Evolutionary conservation across 2,797 vertebrate genomes (phyloP), one percentile per base, ranked within the genome.

Genomic region (Enteromius viviparus): DNA sequence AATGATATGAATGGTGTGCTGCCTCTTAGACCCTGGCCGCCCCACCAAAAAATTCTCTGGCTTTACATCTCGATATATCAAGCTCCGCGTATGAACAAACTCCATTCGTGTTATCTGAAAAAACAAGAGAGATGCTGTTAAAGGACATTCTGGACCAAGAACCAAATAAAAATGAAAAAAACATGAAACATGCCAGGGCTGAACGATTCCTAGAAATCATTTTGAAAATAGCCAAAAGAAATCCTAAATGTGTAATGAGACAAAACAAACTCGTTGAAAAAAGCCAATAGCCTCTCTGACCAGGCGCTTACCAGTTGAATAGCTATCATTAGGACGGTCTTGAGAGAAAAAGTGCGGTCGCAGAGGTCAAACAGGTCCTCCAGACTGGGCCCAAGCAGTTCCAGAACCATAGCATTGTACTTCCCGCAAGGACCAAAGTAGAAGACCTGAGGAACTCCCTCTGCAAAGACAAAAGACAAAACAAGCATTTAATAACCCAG

Each of bases 361-460:
- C 98, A 99, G 89, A 99, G 95, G 93, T 99, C 98, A 4, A 99
- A 99, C 84, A 99, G 95, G 91, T 99, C 98, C 92, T 99, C 98
- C 91, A 99, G 95, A 94, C 98, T 99, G 85, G 98, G 98, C 58
- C 98, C 98, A 0, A 99, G 95, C 88, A 99, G 95, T 94, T 99
- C 98, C 94, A 99, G 93, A 89, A 99, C 98, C 98, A 99, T 99
- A 90, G 98, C 98, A 0, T 99, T 99, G 93, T 98, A 99, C 93
- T 99, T 99, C 87, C 98, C 98, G 0, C 98, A 99, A 8, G 98
- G 98, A 78, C 98, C 98, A 65, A 99, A 99, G 93, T 99, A 99
- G 92, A 97, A 98, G 91, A 99, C 98, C 96, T 99, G 98, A 94
- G 98, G 98, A 92, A 99, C 96, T 90, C 98, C 98, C 96, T 99